These are phyloP conservation scores for Apodemus agrarius DNA, from an alignment of 2,797 vertebrate species.

Conservation along the genomic window DNA sequence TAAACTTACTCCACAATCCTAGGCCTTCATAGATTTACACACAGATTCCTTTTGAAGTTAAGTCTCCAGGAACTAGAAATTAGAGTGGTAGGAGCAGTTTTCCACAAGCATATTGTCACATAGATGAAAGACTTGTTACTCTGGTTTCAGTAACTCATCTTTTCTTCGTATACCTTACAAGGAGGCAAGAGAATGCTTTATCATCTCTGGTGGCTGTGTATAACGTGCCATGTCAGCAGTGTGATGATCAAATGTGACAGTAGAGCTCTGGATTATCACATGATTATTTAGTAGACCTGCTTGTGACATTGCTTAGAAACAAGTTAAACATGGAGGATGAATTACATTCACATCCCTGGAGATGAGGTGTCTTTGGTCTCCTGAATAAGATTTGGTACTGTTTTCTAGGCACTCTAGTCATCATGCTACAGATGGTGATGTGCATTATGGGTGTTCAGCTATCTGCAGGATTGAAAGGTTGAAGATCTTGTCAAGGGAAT, in stretches of 20 bases:
- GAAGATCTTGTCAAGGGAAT: constrained; percentile 82
- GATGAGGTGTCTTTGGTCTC: constrained; percentile 80
- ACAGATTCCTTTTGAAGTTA: constrained; percentile 73
- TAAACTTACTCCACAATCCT: constrained; percentile 72
- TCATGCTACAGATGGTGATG: constrained; percentile 82
- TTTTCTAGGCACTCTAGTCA: constrained; percentile 82
- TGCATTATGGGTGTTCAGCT: constrained; percentile 76
- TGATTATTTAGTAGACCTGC: constrained; percentile 79
- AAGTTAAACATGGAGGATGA: constrained; percentile 82
- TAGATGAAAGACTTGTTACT: constrained; percentile 72
- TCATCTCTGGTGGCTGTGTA: constrained; percentile 76
- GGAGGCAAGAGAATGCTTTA: constrained; percentile 77
- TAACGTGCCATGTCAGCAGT: constrained; percentile 77
- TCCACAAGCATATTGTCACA: constrained; percentile 42
- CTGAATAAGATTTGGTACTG: constrained; percentile 82
- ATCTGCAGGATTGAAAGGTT: constrained; percentile 75
- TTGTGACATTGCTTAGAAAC: constrained; percentile 82
- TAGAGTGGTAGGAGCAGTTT: constrained; percentile 68
- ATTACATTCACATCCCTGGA: constrained; percentile 79
- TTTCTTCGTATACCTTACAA: constrained; percentile 60
- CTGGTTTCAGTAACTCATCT: constrained; percentile 67
- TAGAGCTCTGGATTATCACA: constrained; percentile 80
- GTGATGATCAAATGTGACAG: constrained; percentile 76
- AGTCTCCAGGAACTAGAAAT: constrained; percentile 72
- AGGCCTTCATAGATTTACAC: constrained; percentile 73